These are phyloP conservation scores for Euleptes europaea DNA, from an alignment of 2,113 vertebrate species.

Conservation along the genomic window DNA sequence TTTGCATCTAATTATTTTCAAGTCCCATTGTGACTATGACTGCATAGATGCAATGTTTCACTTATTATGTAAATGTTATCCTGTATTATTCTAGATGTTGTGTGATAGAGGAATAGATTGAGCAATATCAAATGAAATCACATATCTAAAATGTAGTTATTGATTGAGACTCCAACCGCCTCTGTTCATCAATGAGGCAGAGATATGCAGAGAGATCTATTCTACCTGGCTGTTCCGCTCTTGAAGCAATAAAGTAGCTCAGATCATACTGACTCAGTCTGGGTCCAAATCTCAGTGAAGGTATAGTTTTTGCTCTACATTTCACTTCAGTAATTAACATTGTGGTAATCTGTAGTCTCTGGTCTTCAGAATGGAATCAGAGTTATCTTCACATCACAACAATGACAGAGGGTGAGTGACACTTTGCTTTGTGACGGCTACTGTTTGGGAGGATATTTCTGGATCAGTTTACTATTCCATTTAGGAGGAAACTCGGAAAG, in stretches of 20 bases:
- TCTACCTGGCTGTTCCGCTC: not conserved
- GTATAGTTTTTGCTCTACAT: not conserved
- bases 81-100: no score
- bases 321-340: not conserved
- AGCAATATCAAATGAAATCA: not conserved
- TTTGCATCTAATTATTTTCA: no score
- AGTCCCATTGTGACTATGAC: no score
- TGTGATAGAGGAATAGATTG: no score
- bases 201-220: not conserved
- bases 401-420: not conserved
- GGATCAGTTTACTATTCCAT: constrained; percentile 73
- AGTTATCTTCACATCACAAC: not conserved
- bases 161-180: not conserved
- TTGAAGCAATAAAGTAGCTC: not conserved
- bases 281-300: not conserved
- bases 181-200: not conserved
- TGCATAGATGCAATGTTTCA: no score
- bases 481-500: constrained; percentile 72
- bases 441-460: constrained; percentile 30
- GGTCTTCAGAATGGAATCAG: not conserved
- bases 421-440: constrained; percentile 39
- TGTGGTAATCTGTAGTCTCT: not conserved
- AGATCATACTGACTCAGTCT: not conserved
- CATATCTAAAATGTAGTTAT: not conserved
- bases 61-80: no score